A percentile compares a stretch with the other conserved stretches of the same genome.
phyloP scores from a whole-genome alignment of 2,113 vertebrate species.

The Onychostruthus taczanowskii region DNA sequence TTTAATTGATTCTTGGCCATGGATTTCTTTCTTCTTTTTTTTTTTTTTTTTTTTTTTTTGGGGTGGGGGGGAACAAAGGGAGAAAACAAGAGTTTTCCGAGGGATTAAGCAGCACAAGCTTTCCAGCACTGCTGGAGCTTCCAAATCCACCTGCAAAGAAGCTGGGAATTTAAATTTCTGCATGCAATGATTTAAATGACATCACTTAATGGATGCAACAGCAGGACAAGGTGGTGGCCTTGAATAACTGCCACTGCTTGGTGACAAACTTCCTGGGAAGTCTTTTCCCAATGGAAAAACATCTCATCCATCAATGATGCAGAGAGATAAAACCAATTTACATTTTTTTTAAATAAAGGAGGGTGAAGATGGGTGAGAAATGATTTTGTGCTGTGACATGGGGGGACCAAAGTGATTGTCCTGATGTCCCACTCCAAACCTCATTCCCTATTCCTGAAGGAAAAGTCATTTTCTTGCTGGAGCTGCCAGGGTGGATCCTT shows the following conservation, averaged over 20 bases:
- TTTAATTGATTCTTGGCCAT: background rate
- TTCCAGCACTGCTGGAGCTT: background rate
- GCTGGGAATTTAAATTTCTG: background rate
- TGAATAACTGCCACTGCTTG: background rate
- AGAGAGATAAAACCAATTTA: background rate
- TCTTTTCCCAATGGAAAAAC: background rate
- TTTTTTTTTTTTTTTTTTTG: fast-evolving
- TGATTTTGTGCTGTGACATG: background rate
- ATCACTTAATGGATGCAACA: fast-evolving
- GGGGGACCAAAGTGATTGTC: fast-evolving
- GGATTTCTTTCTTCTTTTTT: too few relatives aligned
- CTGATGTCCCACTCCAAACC: background rate
- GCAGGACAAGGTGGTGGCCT: fast-evolving
- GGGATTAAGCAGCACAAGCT: background rate
- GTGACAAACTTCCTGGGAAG: background rate
- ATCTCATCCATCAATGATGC: background rate
- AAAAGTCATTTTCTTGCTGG: background rate
- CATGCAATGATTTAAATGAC: fast-evolving
- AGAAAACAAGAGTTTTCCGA: background rate
- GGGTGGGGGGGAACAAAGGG: background rate
- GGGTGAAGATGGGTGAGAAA: background rate
- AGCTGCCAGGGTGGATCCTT: background rate
- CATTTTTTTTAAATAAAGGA: background rate
- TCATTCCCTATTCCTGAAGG: background rate
- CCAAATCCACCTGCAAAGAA: background rate